These are phyloP conservation scores for Sarcophaga variegata DNA, from an alignment of 2,888 invertebrate species.

Conservation along the genomic window DNA sequence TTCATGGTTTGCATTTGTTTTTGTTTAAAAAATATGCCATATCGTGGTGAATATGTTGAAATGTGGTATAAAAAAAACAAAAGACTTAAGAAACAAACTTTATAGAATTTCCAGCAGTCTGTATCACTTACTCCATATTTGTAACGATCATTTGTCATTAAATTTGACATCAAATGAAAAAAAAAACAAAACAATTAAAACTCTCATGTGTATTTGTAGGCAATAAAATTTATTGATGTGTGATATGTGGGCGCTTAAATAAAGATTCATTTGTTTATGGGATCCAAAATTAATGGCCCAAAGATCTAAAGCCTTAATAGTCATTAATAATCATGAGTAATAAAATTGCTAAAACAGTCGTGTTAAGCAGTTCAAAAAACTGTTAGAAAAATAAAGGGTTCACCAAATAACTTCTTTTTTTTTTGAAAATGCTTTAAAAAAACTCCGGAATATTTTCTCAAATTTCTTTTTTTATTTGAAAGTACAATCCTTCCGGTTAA, in stretches of 20 bases:
- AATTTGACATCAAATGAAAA: too few relatives aligned
- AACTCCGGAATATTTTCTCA: too few relatives aligned
- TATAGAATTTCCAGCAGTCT: not conserved
- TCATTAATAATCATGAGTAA: too few relatives aligned
- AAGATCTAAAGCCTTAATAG: not conserved
- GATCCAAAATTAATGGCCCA: not conserved
- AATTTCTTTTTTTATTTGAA: too few relatives aligned
- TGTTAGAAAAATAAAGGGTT: too few relatives aligned
- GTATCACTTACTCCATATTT: slow-evolving; percentile 7
- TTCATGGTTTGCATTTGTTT: slow-evolving; percentile 11
- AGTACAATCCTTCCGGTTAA: too few relatives aligned
- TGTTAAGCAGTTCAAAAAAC: too few relatives aligned
- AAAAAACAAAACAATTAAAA: too few relatives aligned
- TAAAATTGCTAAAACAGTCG: too few relatives aligned
- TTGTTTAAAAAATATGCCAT: not conserved
- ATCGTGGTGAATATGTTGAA: slow-evolving; percentile 55
- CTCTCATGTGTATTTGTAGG: too few relatives aligned
- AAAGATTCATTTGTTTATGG: not conserved
- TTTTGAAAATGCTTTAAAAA: too few relatives aligned
- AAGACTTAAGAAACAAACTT: slow-evolving; percentile 65
- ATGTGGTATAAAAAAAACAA: slow-evolving; percentile 28
- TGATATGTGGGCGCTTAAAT: not conserved
- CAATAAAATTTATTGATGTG: not conserved
- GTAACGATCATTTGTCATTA: slow-evolving; percentile 26
- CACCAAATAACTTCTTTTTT: too few relatives aligned